Conservation (phyloP, 2,888 invertebrate species). For the Ennomos fuscantarius region DNA sequence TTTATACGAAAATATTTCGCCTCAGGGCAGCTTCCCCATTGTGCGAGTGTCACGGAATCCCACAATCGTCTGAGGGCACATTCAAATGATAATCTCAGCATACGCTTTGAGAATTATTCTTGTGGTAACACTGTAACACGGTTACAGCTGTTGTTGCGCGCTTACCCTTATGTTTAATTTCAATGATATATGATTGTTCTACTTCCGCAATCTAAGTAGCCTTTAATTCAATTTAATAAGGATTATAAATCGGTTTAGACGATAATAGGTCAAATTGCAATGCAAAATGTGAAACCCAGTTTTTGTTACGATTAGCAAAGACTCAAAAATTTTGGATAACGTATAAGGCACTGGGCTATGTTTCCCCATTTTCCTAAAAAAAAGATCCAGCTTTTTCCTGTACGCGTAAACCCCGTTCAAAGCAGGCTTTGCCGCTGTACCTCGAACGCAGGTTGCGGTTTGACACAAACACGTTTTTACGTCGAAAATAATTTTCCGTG, state of each 20-base stretch:
- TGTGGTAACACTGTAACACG: slow-evolving; percentile 46
- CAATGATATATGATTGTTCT: slow-evolving; percentile 35
- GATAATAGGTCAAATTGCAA: no score
- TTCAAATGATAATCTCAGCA: slow-evolving; percentile 83
- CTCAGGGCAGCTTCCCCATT: slow-evolving; percentile 67
- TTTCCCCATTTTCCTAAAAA: slow-evolving; percentile 8
- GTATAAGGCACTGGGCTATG: not conserved
- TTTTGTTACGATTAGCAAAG: no score
- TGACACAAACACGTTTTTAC: slow-evolving; percentile 31
- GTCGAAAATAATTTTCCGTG: slow-evolving; percentile 53
- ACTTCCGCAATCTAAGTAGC: slow-evolving; percentile 38
- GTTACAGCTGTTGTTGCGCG: slow-evolving; percentile 42
- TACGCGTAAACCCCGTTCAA: slow-evolving; percentile 6
- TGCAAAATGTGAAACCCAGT: no score
- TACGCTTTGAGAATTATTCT: slow-evolving; percentile 75
- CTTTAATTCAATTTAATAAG: slow-evolving; percentile 36
- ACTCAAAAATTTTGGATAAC: not conserved
- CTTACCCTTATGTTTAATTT: slow-evolving; percentile 48
- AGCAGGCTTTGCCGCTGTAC: slow-evolving; percentile 11
- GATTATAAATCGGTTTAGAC: slow-evolving; percentile 31
- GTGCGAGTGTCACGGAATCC: slow-evolving; percentile 76
- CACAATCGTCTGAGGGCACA: slow-evolving; percentile 80
- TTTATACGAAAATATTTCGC: slow-evolving; percentile 74
- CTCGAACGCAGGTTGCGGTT: slow-evolving; percentile 13
- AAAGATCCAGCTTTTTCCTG: slow-evolving; percentile 9